Evolutionary conservation across 2,113 vertebrate species (phyloP).

Genomic region (Gobio gobio): DNA sequence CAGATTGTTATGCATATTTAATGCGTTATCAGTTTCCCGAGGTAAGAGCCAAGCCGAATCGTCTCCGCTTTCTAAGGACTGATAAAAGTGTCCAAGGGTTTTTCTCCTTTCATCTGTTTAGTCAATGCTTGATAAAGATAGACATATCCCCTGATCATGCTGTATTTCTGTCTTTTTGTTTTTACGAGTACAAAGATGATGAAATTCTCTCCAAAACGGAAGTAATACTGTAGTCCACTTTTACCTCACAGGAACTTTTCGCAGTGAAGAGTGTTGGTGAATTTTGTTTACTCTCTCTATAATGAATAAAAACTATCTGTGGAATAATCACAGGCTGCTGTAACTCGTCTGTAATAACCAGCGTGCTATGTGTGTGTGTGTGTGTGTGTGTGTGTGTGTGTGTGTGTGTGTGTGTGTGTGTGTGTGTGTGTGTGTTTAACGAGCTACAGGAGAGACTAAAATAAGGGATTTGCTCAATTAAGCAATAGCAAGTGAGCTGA

Average conservation of each 20-base stretch:
- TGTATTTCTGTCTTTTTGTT: background rate
- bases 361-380: background rate
- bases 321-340: conserved; percentile 45
- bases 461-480: conserved; percentile 81
- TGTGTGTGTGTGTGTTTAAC: conserved; percentile 24
- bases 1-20: conserved; percentile 79
- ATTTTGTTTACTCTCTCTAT: conserved; percentile 25
- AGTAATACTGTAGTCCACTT: conserved; percentile 20
- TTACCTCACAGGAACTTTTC: conserved; percentile 10
- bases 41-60: background rate
- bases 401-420: background rate
- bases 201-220: background rate
- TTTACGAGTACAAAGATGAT: conserved; percentile 13
- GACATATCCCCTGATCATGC: conserved; percentile 2
- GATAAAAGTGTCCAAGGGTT: background rate
- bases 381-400: background rate
- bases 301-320: conserved; percentile 33
- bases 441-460: conserved; percentile 75
- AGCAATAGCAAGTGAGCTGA: conserved; percentile 74
- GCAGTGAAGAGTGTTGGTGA: background rate
- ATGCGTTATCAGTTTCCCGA: conserved; percentile 74
- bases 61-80: background rate
- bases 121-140: background rate
- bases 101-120: conserved; percentile 8
- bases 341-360: conserved; percentile 34